A percentile compares a stretch with the other conserved stretches of the same genome.
Evolutionary conservation across 2,888 invertebrate genomes (phyloP).

Genomic region (Chrysodeixis includens): DNA sequence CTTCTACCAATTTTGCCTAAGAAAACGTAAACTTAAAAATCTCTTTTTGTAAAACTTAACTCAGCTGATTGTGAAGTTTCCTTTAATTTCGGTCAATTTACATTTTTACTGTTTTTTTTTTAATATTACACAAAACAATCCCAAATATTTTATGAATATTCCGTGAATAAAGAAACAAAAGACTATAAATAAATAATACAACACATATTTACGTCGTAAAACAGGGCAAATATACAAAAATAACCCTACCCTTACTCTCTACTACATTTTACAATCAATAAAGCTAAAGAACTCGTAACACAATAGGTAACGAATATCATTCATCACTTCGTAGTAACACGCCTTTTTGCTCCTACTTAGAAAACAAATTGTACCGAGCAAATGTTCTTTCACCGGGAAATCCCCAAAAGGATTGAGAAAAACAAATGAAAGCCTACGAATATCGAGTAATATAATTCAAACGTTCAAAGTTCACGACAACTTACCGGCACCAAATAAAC

Average conservation of each 20-base stretch:
- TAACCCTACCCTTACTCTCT: neutral
- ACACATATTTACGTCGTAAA: neutral
- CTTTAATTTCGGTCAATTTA: too few relatives aligned
- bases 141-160: too few relatives aligned
- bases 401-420: constrained; percentile 19
- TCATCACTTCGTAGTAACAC: constrained; percentile 21
- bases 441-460: constrained; percentile 8
- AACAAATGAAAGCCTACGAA: constrained; percentile 15
- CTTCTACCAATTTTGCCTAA: too few relatives aligned
- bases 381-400: constrained; percentile 16
- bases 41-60: too few relatives aligned
- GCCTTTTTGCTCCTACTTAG: constrained; percentile 10
- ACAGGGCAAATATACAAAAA: neutral
- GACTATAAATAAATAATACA: neutral
- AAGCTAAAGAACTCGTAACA: constrained; percentile 5
- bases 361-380: constrained; percentile 10
- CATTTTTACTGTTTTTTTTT: neutral
- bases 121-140: neutral
- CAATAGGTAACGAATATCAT: constrained; percentile 22
- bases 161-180: neutral
- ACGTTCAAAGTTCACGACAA: constrained; percentile 1
- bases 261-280: constrained; percentile 10
- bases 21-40: too few relatives aligned
- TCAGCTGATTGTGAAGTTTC: too few relatives aligned
- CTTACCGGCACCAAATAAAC: neutral